Conservation (phyloP, 1,140 invertebrate genomes). For the Drosophila bipectinata region DNA sequence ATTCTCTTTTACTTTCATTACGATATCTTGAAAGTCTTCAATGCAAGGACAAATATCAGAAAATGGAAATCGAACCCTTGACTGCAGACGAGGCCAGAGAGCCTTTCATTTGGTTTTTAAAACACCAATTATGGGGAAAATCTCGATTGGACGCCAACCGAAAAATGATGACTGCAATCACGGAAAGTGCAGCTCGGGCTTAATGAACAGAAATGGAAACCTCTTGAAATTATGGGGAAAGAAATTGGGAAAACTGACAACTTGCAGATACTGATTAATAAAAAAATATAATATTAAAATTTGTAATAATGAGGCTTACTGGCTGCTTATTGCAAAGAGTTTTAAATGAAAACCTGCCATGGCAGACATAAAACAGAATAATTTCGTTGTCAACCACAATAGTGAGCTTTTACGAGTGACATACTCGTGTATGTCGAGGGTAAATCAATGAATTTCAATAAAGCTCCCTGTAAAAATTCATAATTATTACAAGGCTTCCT, state of each 20-base stretch:
- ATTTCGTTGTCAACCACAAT: neutral
- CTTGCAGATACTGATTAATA: no score
- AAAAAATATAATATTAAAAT: no score
- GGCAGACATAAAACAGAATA: neutral
- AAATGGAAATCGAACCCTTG: neutral
- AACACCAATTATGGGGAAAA: conserved; percentile 43
- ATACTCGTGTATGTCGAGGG: conserved; percentile 35
- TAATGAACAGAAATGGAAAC: conserved; percentile 19
- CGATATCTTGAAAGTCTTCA: neutral
- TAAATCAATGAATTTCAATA: conserved; percentile 40
- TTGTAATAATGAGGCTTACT: no score
- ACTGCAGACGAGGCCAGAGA: conserved; percentile 2
- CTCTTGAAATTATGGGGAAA: conserved; percentile 14
- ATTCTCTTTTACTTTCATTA: neutral
- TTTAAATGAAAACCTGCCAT: neutral
- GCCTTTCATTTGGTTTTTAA: conserved; percentile 40
- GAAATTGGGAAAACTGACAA: neutral
- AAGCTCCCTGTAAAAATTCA: conserved; percentile 14
- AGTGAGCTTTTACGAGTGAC: conserved; percentile 32
- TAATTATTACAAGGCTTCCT: conserved; percentile 26
- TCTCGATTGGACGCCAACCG: conserved; percentile 15
- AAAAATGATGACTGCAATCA: conserved; percentile 37
- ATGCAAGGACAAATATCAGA: conserved; percentile 10
- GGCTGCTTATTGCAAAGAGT: no score
- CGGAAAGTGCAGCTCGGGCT: conserved; percentile 10